phyloP scores from a whole-genome alignment of 2,888 invertebrate species.

The Limnephilus rhombicus region DNA sequence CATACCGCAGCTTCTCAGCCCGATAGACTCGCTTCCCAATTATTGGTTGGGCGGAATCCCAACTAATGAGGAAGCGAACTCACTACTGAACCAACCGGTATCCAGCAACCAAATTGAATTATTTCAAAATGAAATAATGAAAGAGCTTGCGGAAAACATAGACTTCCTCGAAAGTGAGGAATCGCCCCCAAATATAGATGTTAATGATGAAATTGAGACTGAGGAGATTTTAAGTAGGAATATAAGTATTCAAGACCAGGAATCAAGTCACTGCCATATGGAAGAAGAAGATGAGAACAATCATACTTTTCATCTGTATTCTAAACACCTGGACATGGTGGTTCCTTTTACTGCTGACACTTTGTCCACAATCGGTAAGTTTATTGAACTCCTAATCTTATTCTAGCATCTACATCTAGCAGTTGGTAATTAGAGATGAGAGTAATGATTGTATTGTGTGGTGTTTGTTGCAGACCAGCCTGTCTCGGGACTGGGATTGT shows the following conservation, averaged over 20 bases:
- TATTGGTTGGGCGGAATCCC: not conserved
- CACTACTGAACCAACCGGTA: not conserved
- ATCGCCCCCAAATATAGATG: conserved; percentile 31
- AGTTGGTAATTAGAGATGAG: not conserved
- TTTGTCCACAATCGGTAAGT: conserved; percentile 20
- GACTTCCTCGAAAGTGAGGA: conserved; percentile 30
- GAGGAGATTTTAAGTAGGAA: conserved; percentile 50
- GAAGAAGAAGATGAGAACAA: conserved; percentile 32
- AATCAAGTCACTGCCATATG: conserved; percentile 46
- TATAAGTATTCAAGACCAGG: conserved; percentile 46
- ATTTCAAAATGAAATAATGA: conserved; percentile 30
- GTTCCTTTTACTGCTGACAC: not conserved
- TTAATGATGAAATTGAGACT: conserved; percentile 55
- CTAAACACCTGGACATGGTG: conserved; percentile 7
- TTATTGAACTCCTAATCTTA: not conserved
- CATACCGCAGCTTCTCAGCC: not conserved
- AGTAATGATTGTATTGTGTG: not conserved
- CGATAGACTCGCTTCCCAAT: not conserved
- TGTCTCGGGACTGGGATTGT: not conserved
- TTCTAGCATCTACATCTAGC: too few species aligned
- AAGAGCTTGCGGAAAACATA: conserved; percentile 26
- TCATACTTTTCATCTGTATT: conserved; percentile 10
- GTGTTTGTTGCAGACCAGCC: not conserved
- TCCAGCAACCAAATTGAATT: conserved; percentile 17
- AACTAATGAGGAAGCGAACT: not conserved